Evolutionary conservation across 2,888 invertebrate genomes (phyloP).

Genomic region (Digitonthophagus gazella): DNA sequence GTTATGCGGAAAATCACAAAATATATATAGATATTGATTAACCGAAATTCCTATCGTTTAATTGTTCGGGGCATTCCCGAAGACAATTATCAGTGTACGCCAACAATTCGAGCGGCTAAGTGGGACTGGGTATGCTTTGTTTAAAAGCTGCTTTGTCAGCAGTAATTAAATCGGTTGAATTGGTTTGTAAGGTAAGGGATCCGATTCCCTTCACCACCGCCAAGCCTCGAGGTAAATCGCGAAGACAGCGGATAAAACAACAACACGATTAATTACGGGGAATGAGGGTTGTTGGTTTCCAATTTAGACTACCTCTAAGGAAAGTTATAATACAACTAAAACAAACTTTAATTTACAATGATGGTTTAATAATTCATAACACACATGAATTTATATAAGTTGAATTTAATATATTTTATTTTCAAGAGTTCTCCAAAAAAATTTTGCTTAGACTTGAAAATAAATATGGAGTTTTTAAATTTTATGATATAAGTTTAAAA

Average conservation of each 20-base stretch:
- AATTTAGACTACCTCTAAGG: no score
- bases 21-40: no score
- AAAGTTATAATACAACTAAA: no score
- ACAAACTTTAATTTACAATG: no score
- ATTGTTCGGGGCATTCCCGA: neutral
- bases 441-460: no score
- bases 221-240: neutral
- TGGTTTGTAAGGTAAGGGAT: neutral
- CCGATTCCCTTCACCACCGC: neutral
- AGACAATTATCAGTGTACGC: neutral
- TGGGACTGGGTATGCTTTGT: neutral
- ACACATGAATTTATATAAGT: no score
- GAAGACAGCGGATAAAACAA: neutral
- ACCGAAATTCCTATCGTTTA: neutral
- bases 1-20: neutral
- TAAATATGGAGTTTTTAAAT: no score
- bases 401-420: no score
- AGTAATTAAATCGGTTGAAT: neutral
- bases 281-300: neutral
- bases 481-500: no score
- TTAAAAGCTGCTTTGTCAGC: neutral
- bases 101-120: neutral
- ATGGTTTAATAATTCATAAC: no score
- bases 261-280: neutral
- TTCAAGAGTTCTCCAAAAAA: no score